These are phyloP conservation scores for Periphyllus acericola DNA, from an alignment of 2,888 invertebrate genomes.

Conservation along the genomic window DNA sequence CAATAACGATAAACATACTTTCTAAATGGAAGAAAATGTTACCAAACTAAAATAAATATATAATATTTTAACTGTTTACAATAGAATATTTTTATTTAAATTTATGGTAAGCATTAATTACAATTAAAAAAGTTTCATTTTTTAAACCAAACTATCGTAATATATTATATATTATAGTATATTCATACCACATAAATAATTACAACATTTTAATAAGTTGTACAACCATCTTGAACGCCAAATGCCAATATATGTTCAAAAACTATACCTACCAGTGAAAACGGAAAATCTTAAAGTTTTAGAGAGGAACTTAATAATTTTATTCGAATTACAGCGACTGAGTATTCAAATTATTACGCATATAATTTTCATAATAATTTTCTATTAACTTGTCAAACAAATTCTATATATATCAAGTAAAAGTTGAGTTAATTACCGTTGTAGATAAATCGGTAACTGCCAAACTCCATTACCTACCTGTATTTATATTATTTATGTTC, in stretches of 20 bases:
- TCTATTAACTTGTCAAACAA: constrained; percentile 20
- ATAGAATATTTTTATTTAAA: constrained; percentile 3
- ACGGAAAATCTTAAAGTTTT: background rate
- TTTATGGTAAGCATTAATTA: background rate
- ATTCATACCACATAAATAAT: background rate
- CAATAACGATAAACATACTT: constrained; percentile 56
- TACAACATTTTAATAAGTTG: background rate
- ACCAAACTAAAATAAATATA: constrained; percentile 39
- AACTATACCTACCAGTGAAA: background rate
- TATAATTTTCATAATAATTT: constrained; percentile 8
- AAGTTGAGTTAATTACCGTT: background rate
- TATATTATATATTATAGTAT: background rate
- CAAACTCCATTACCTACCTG: background rate
- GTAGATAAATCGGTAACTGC: background rate
- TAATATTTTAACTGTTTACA: constrained; percentile 10
- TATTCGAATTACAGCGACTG: background rate
- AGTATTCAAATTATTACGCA: background rate
- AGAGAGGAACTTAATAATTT: background rate
- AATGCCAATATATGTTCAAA: background rate
- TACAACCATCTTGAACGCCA: background rate
- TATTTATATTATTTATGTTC: background rate
- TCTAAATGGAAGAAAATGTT: constrained; percentile 20
- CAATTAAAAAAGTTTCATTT: background rate
- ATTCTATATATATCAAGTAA: background rate
- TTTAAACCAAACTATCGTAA: background rate